These are phyloP conservation scores for Neoseiulus cucumeris DNA, from an alignment of 1,140 invertebrate species.

Conservation along the genomic window DNA sequence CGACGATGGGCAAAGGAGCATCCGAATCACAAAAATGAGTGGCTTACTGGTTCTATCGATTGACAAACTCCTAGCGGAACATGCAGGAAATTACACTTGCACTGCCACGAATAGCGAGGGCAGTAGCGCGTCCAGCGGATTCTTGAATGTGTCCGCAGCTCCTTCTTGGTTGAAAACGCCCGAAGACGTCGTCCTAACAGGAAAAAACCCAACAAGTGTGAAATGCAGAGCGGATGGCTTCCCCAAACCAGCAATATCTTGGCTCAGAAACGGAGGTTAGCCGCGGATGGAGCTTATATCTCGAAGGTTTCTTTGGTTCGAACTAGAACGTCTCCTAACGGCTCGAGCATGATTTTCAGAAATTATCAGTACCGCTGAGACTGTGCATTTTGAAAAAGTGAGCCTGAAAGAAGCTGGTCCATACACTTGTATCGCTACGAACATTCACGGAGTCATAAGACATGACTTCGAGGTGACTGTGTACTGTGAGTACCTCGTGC, in stretches of 20 bases:
- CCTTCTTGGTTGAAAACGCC: not conserved
- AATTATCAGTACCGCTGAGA: not conserved
- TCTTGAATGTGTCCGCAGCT: not conserved
- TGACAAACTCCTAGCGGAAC: not conserved
- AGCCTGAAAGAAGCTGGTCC: not conserved
- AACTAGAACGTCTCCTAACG: no score
- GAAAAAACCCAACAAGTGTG: not conserved
- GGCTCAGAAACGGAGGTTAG: not conserved
- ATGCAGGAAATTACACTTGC: conserved; percentile 1
- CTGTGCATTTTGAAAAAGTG: not conserved
- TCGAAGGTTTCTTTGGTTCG: no score
- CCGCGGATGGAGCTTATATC: no score
- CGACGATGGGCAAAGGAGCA: not conserved
- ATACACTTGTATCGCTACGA: not conserved
- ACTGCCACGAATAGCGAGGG: not conserved
- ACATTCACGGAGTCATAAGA: not conserved
- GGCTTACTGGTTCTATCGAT: not conserved
- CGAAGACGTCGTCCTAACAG: not conserved
- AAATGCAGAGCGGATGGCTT: not conserved
- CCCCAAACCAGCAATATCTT: not conserved
- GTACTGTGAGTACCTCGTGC: not conserved
- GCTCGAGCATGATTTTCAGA: not conserved
- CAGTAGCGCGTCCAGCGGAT: not conserved
- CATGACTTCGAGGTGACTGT: not conserved
- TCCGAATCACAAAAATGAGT: not conserved